Base-by-base conservation (phyloP, 2,113 vertebrate species). In the Cheirogaleus medius region DNA sequence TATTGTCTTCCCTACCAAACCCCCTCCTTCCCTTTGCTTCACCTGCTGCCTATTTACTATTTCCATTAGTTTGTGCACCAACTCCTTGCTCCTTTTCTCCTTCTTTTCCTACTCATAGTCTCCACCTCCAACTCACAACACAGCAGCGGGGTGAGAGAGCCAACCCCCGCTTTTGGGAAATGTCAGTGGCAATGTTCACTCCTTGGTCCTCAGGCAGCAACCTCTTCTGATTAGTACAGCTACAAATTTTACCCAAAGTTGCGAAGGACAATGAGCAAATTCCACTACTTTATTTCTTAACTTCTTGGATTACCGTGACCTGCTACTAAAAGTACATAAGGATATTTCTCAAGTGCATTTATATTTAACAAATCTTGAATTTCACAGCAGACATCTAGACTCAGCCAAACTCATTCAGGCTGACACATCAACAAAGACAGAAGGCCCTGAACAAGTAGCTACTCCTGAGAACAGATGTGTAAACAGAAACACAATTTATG, bases 401-500 rank as follows among this genome's bases (percentile, higher is more conserved):
- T 90, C 76, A 21, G 82, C 37, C 93, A 90, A 87, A 73, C 4
- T 76, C 80, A 42, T 49, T 25, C 63, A 91, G 71, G 34, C 29
- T 34, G 77, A 90, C 39, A 87, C 34, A 87, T 13, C 85, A 93
- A 87, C 94, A 64, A 56, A 94, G 81, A 85, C 54, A 94, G 83
- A 89, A 95, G 71, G 69, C 82, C 34, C 14, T 42, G 90, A 76
- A 64, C 17, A 71, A 73, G 69, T 8, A 82, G 95, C 66, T 25
- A 14, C 64, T 52, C 85, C 37, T 69, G 42, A 27, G 68, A 94
- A 64, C 20, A 86, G 60, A 58, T 34, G 39, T 54, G 34, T 63
- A 88, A 92, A 78, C 21, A 81, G 27, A 96, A 83, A 74, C 56
- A 63, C 77, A 69, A 34, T n/a, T 68, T 92, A 47, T 18, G 54